These are phyloP conservation scores for Nomada ruficornis DNA, from an alignment of 2,888 invertebrate genomes.

Conservation along the genomic window DNA sequence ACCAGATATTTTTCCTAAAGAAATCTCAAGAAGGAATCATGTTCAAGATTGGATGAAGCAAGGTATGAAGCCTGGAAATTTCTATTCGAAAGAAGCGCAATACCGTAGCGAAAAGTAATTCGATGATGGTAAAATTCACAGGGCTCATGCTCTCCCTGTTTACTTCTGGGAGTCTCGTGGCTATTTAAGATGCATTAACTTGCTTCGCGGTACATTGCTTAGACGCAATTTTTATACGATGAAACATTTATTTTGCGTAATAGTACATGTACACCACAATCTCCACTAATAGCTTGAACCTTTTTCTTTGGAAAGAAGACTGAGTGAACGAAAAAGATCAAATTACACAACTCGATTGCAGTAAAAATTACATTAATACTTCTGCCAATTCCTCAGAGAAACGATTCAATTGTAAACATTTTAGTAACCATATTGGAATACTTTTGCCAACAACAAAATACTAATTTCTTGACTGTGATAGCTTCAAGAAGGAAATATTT, in stretches of 20 bases:
- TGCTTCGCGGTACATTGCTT: constrained; percentile 11
- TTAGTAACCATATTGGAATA: too few species aligned
- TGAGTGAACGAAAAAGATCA: too few species aligned
- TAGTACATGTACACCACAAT: constrained; percentile 11
- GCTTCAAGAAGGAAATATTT: too few species aligned
- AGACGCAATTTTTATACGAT: constrained; percentile 31
- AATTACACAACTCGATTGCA: too few species aligned
- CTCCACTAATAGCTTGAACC: too few species aligned
- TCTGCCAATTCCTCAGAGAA: too few species aligned
- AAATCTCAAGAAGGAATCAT: constrained; percentile 13
- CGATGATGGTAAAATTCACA: constrained; percentile 35
- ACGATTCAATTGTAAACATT: too few species aligned
- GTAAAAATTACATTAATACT: too few species aligned
- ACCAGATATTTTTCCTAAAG: neutral
- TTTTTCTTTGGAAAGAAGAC: too few species aligned
- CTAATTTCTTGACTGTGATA: too few species aligned
- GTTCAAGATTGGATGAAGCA: constrained; percentile 10
- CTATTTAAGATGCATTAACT: constrained; percentile 73
- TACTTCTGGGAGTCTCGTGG: constrained; percentile 27
- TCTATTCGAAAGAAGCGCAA: constrained; percentile 25
- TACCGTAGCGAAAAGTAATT: constrained; percentile 46
- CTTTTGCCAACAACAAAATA: too few species aligned
- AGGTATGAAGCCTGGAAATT: constrained; percentile 19
- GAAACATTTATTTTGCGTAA: constrained; percentile 73
- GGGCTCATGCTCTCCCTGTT: constrained; percentile 48